Evolutionary conservation across 2,797 vertebrate species (phyloP).

Genomic region (Hyperoplus lanceolatus): DNA sequence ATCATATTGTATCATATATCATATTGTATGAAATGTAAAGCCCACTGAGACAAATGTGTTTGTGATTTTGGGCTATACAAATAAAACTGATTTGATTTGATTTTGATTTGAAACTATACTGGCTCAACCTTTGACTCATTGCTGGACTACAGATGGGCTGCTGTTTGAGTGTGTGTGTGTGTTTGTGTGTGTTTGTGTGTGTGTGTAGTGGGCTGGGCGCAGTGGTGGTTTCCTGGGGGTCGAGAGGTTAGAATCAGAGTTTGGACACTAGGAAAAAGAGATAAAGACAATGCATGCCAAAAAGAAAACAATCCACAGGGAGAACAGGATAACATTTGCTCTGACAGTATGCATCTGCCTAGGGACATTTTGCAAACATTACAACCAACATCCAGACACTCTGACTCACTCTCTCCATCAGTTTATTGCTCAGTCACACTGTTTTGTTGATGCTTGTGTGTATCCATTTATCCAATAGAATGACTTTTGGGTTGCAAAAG

Average conservation of each 20-base stretch:
- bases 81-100: too few relatives aligned
- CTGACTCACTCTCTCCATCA: constrained; percentile 25
- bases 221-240: constrained; percentile 3
- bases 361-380: not conserved
- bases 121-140: constrained; percentile 43
- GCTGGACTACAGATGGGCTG: constrained; percentile 31
- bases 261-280: constrained; percentile 13
- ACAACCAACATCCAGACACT: not conserved
- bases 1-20: too few relatives aligned
- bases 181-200: not conserved
- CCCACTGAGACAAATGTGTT: too few relatives aligned
- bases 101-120: constrained; percentile 22
- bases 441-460: not conserved
- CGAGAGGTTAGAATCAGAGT: constrained; percentile 35
- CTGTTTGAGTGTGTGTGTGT: constrained; percentile 22
- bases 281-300: constrained; percentile 11
- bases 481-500: not conserved
- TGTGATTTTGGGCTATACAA: too few relatives aligned
- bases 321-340: not conserved
- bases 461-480: not conserved
- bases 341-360: not conserved
- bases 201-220: not conserved
- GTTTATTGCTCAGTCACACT: constrained; percentile 4
- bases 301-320: not conserved
- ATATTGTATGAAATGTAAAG: too few relatives aligned